Percentiles rank a stretch among this genome's conserved stretches.
phyloP scores from a whole-genome alignment of 2,113 vertebrate genomes.

The Thryonomys swinderianus region DNA sequence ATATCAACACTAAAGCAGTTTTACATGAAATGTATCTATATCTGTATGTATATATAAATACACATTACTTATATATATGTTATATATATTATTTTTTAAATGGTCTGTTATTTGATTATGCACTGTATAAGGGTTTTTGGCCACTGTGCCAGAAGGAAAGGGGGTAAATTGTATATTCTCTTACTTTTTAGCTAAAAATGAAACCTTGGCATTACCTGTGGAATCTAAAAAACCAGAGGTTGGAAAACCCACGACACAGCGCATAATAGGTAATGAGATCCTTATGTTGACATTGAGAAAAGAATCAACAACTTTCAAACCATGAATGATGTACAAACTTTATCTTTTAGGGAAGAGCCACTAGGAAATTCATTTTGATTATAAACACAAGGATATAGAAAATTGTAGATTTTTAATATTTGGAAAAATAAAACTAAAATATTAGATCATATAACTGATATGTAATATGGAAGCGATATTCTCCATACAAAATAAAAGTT shows the following conservation, averaged over 20 bases:
- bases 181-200: conserved; percentile 85
- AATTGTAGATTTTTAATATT: not conserved
- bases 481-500: not conserved
- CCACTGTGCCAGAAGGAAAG: conserved; percentile 42
- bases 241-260: conserved; percentile 84
- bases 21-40: not conserved
- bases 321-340: not conserved
- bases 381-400: not conserved
- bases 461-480: not conserved
- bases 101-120: conserved; percentile 24
- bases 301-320: not conserved
- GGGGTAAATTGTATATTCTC: conserved; percentile 65
- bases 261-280: conserved; percentile 84
- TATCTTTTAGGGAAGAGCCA: not conserved
- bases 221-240: conserved; percentile 88
- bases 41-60: too few relatives aligned
- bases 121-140: conserved; percentile 50
- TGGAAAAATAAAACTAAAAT: not conserved
- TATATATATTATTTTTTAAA: not conserved
- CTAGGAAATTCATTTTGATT: conserved; percentile 32
- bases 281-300: not conserved
- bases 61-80: too few relatives aligned
- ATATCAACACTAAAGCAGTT: not conserved
- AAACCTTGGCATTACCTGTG: conserved; percentile 84
- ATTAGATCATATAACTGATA: not conserved